Conservation (phyloP, 2,888 invertebrate genomes). For the Pasiphila rectangulata region DNA sequence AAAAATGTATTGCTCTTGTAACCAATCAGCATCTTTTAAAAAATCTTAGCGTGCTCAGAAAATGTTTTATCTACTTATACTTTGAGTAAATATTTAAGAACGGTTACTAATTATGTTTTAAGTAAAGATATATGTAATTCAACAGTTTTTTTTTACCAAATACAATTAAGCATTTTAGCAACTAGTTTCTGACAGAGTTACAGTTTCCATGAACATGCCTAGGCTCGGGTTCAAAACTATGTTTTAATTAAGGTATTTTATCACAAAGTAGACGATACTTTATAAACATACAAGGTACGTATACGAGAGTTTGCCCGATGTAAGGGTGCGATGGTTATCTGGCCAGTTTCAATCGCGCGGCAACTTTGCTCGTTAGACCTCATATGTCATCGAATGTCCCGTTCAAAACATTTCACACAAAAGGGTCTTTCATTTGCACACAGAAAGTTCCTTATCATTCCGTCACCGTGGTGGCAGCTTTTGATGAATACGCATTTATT, state of each 20-base stretch:
- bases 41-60: no score
- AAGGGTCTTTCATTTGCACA: slow-evolving; percentile 48
- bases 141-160: no score
- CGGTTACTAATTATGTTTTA: no score
- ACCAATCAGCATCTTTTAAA: no score
- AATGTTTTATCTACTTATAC: no score
- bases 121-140: no score
- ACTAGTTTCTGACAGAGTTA: not conserved
- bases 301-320: slow-evolving; percentile 52
- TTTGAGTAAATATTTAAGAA: no score
- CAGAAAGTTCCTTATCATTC: slow-evolving; percentile 49
- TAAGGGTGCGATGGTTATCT: slow-evolving; percentile 71
- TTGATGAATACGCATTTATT: slow-evolving; percentile 32
- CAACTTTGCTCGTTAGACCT: slow-evolving; percentile 65
- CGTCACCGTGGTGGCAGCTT: slow-evolving; percentile 20
- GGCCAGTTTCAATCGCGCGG: slow-evolving; percentile 66
- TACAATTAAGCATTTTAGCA: no score
- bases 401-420: slow-evolving; percentile 58
- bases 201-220: slow-evolving; percentile 34
- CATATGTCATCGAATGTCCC: slow-evolving; percentile 52
- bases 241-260: slow-evolving; percentile 70
- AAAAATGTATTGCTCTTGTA: no score
- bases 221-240: slow-evolving; percentile 47
- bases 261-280: slow-evolving; percentile 42
- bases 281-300: slow-evolving; percentile 30